Conservation (phyloP, 2,797 vertebrate genomes). For the Tenualosa thibaudeaui region DNA sequence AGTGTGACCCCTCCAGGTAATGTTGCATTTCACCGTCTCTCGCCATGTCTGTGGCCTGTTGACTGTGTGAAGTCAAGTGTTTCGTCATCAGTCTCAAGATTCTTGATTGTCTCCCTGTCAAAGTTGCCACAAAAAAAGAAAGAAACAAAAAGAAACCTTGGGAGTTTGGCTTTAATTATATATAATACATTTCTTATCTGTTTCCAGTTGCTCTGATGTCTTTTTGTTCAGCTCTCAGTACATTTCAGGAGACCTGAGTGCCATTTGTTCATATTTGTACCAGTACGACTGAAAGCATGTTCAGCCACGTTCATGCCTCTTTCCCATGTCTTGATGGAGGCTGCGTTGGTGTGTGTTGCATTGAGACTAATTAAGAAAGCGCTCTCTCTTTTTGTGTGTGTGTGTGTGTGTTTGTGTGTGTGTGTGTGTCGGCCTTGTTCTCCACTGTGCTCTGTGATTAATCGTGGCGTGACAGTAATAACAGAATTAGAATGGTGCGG, state of each 20-base stretch:
- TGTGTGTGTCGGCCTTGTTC: conserved; percentile 24
- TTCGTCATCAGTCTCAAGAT: not conserved
- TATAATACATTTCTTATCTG: not conserved
- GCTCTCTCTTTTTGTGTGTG: not conserved
- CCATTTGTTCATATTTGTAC: not conserved
- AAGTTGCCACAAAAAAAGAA: not conserved
- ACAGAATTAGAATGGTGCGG: conserved; percentile 74
- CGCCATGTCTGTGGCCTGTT: not conserved
- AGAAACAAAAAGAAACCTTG: not conserved
- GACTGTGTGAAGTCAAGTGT: not conserved
- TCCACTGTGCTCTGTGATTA: conserved; percentile 40
- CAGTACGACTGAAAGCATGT: conserved; percentile 3
- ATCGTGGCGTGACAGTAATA: conserved; percentile 71
- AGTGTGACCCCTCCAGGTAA: conserved; percentile 23
- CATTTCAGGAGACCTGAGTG: not conserved
- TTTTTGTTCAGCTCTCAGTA: not conserved
- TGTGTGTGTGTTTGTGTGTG: not conserved
- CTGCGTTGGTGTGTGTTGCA: not conserved
- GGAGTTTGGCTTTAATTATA: not conserved
- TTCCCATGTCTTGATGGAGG: conserved; percentile 4
- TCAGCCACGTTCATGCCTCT: not conserved
- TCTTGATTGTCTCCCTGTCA: not conserved
- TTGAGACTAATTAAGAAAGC: conserved; percentile 20
- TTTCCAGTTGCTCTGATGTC: not conserved
- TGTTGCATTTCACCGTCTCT: not conserved